These are phyloP conservation scores for Poecilia velifera DNA, from an alignment of 2,797 vertebrate species.

Conservation along the genomic window DNA sequence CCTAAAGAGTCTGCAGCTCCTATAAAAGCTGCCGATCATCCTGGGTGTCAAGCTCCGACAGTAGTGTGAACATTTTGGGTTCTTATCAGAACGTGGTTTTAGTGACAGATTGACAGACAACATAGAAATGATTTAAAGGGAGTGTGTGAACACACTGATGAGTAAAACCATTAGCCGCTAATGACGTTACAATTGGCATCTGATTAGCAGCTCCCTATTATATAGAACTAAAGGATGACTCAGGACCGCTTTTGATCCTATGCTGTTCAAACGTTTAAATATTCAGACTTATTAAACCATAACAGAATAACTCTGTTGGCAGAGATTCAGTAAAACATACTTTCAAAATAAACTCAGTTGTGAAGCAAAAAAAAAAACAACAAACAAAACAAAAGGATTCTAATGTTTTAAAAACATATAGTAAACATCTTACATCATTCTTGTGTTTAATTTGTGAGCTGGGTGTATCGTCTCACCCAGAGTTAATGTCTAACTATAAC, in stretches of 20 bases:
- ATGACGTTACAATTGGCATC: not conserved
- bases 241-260: not conserved
- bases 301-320: not conserved
- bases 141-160: not conserved
- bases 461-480: not conserved
- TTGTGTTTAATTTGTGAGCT: not conserved
- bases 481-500: constrained; percentile 5
- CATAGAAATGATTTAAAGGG: not conserved
- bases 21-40: not conserved
- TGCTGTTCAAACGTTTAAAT: not conserved
- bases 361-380: not conserved
- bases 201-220: not conserved
- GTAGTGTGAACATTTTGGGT: not conserved
- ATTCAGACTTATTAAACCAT: not conserved
- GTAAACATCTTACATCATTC: not conserved
- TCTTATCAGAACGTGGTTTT: not conserved
- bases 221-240: not conserved
- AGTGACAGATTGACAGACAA: constrained; percentile 2
- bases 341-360: not conserved
- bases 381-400: not conserved
- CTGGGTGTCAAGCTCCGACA: not conserved
- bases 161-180: not conserved
- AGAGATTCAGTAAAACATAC: not conserved
- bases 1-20: not conserved
- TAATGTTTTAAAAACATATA: not conserved